A percentile compares a stretch with the other conserved stretches of the same genome.
Conservation (phyloP, 2,113 vertebrate species). For the Nasalis larvatus region DNA sequence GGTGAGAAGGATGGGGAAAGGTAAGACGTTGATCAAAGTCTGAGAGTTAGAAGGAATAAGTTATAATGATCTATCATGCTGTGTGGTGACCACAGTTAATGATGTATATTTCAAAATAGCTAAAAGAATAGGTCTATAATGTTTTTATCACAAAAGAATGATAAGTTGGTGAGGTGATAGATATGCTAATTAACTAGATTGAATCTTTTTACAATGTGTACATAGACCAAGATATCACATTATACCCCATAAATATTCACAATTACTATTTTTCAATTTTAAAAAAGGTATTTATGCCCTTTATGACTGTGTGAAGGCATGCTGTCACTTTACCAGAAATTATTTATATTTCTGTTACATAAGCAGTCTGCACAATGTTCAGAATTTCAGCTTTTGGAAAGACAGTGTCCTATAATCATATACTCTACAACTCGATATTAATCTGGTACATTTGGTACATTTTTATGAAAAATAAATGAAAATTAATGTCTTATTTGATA, state of each 20-base stretch:
- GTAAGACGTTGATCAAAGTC: neutral
- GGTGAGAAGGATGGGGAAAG: neutral
- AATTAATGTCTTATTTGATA: neutral
- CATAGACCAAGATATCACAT: neutral
- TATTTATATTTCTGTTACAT: neutral
- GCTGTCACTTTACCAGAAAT: neutral
- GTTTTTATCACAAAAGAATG: neutral
- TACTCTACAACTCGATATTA: neutral
- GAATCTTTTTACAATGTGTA: neutral
- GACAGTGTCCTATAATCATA: neutral
- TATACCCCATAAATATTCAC: neutral
- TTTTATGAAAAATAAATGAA: slow-evolving; percentile 30
- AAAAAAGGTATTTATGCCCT: neutral
- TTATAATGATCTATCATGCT: neutral
- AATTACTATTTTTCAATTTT: neutral
- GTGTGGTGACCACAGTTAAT: neutral
- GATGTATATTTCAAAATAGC: neutral
- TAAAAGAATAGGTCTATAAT: neutral
- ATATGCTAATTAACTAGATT: neutral
- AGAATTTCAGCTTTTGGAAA: slow-evolving; percentile 28
- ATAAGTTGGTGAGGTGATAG: neutral
- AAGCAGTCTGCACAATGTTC: neutral
- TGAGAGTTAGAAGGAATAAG: neutral
- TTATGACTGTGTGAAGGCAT: neutral
- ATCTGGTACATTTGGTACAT: neutral